A percentile compares a stretch with the other conserved stretches of the same genome.
phyloP scores from a whole-genome alignment of 2,888 invertebrate genomes.

The Oegoconia quadripuncta region DNA sequence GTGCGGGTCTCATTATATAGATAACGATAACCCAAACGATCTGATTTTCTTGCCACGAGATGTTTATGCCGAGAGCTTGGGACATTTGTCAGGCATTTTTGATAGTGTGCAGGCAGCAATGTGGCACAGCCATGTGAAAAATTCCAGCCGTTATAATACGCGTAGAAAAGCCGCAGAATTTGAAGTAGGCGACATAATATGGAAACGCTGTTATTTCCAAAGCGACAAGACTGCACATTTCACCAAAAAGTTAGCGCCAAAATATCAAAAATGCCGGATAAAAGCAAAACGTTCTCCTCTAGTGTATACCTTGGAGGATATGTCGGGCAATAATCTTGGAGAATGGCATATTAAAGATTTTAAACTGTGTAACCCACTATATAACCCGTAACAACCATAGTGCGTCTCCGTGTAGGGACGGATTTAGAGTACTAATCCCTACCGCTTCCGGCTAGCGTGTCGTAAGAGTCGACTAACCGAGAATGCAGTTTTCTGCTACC shows the following conservation, averaged over 20 bases:
- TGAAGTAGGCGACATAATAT: conserved; percentile 20
- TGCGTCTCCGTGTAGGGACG: no score
- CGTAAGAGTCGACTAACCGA: no score
- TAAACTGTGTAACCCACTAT: no score
- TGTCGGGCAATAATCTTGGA: no score
- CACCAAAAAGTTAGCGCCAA: conserved; percentile 23
- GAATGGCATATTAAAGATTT: no score
- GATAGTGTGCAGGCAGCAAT: conserved; percentile 5
- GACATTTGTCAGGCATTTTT: not conserved
- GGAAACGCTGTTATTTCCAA: conserved; percentile 16
- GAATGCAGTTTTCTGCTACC: no score
- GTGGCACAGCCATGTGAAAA: conserved; percentile 4
- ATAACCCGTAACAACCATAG: no score
- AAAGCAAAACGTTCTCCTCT: no score
- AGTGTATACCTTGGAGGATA: no score
- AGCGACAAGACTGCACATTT: conserved; percentile 23
- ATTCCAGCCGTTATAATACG: conserved; percentile 11
- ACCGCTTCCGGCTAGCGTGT: no score
- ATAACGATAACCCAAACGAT: not conserved
- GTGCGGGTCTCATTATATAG: conserved; percentile 12
- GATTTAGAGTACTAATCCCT: no score
- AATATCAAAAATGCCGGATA: no score
- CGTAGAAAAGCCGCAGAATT: conserved; percentile 18
- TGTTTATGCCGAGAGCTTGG: conserved; percentile 12
- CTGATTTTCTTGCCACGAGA: conserved; percentile 10